Base-by-base conservation (phyloP, 2,888 invertebrate species). In the Eurois occulta region DNA sequence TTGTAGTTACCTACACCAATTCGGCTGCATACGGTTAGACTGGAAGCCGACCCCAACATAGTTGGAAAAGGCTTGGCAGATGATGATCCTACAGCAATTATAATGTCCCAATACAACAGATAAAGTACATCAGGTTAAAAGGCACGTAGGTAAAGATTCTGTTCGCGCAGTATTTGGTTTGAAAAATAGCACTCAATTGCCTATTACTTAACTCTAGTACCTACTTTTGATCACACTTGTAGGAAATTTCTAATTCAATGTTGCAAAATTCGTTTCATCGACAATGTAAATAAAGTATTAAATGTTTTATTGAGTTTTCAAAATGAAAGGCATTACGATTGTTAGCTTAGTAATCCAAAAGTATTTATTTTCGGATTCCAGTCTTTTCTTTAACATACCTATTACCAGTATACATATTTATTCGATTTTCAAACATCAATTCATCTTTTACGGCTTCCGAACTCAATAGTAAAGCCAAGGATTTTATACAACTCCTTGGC, bases 381-480 rank as follows among this genome's bases (percentile, higher is more conserved):
- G 18, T 18, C 1, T 58, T 58, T 58, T 58, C 28, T 58, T 28
- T 16, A 28, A 7, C n/a, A n/a, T n/a, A n/a, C n/a, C n/a, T 28
- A 28, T 18, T 52, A 16, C 58, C 58, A n/a, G n/a, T 28, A 21
- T 16, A 48, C 2, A 35, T 35, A 18, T 65, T 58, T n/a, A 58
- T 58, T 32, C 5, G 21, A 35, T 7, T 13, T n/a, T 11, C 24
- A 48, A 75, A 48, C 58, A 55, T 46, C 8, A 35, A 65, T 58
- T 66, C 28, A 28, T 43, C 52, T 80, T 67, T 80, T 67, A 43
- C 3, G 46, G 43, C 38, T 46, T 78, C n/a, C 41, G 38, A 13
- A 32, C 35, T 65, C 67, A n/a, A 38, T 21, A 3, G 2, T 38
- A 41, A 73, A 65, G 48, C 69, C 32, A 66, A 65, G 43, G 38